A percentile compares a stretch with the other conserved stretches of the same genome.
Evolutionary conservation across 2,888 invertebrate species (phyloP).

Genomic region (Chironomus riparius): DNA sequence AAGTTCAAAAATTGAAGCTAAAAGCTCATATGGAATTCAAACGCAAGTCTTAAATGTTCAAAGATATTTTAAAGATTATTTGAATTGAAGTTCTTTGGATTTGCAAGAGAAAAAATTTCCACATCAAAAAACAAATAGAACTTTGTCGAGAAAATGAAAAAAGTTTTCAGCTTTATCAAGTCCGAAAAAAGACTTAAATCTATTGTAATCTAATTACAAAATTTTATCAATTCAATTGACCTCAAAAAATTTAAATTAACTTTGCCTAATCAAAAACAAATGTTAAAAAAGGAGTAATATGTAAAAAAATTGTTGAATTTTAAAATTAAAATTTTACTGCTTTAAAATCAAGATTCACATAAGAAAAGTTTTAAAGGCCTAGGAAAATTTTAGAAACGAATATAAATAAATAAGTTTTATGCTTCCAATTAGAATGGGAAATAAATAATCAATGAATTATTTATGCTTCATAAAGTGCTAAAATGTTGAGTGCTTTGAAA

Average conservation of each 20-base stretch:
- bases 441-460: neutral
- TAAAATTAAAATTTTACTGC: neutral
- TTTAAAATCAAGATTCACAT: neutral
- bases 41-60: neutral
- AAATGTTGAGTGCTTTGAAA: neutral
- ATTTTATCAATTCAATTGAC: neutral
- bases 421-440: neutral
- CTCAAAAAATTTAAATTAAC: neutral
- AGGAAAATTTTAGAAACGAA: neutral
- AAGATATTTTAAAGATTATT: neutral
- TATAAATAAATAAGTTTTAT: neutral
- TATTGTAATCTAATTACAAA: neutral
- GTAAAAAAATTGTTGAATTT: neutral
- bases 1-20: neutral
- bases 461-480: neutral
- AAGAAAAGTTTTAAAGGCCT: slow-evolving; percentile 4
- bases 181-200: slow-evolving; percentile 9
- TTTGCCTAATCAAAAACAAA: neutral
- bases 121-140: too few relatives aligned
- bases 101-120: neutral
- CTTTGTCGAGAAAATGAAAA: neutral
- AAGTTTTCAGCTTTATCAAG: neutral
- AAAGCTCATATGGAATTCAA: neutral
- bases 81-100: too few relatives aligned
- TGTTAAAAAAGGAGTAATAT: neutral